phyloP scores from a whole-genome alignment of 2,888 invertebrate species.

The Caenorhabditis virilis region DNA sequence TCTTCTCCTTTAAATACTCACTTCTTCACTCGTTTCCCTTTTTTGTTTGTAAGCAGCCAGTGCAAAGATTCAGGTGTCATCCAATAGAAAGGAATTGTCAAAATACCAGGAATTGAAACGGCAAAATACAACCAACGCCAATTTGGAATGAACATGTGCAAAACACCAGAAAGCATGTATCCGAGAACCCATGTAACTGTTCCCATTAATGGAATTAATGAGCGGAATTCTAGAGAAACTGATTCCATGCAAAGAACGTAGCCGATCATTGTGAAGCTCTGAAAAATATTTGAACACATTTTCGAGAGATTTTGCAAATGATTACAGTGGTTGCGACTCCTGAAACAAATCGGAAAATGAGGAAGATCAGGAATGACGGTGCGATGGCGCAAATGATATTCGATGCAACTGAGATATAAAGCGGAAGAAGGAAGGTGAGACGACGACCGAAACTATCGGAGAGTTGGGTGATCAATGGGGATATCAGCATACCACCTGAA shows the following conservation, averaged over 20 bases:
- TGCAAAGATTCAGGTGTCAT: conserved; percentile 60
- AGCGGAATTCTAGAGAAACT: conserved; percentile 47
- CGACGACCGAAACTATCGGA: conserved; percentile 61
- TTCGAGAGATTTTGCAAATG: background rate
- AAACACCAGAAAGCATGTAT: conserved; percentile 61
- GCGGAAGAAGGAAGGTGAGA: conserved; percentile 56
- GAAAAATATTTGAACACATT: conserved; percentile 6
- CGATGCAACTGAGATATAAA: conserved; percentile 57
- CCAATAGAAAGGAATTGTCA: conserved; percentile 60
- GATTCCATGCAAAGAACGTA: conserved; percentile 50
- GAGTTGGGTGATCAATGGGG: conserved; percentile 57
- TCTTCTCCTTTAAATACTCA: conserved; percentile 10
- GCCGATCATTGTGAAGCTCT: conserved; percentile 41
- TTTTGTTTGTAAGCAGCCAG: conserved; percentile 60
- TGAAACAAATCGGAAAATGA: conserved; percentile 61
- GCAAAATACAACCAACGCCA: conserved; percentile 63
- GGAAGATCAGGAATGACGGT: conserved; percentile 53
- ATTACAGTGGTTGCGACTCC: conserved; percentile 58
- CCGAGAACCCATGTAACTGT: conserved; percentile 43
- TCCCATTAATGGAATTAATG: conserved; percentile 41
- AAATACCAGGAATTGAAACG: conserved; percentile 51
- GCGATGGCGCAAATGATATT: conserved; percentile 58
- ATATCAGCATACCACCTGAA: conserved; percentile 54
- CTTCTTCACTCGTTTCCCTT: conserved; percentile 46
- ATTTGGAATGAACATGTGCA: conserved; percentile 47